These are phyloP conservation scores for Psettodes erumei DNA, from an alignment of 2,113 vertebrate genomes.

Conservation along the genomic window DNA sequence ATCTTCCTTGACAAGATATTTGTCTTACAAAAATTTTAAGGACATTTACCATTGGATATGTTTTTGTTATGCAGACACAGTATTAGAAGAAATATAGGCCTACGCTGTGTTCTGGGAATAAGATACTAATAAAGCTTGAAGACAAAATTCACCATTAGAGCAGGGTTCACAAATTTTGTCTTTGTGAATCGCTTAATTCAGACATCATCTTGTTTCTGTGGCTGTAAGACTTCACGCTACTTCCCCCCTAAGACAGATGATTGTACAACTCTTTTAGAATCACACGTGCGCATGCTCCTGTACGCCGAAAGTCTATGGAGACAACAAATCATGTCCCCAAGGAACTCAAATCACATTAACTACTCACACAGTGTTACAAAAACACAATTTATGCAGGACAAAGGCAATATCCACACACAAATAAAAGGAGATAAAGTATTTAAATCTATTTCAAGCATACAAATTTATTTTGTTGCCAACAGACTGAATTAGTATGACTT, in stretches of 20 bases:
- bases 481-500: constrained; percentile 16
- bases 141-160: constrained; percentile 31
- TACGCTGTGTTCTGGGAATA: background rate
- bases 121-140: constrained; percentile 1
- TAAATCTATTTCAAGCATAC: constrained; percentile 11
- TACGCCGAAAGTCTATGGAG: constrained; percentile 32
- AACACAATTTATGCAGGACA: constrained; percentile 6
- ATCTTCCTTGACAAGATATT: background rate
- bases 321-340: constrained; percentile 33
- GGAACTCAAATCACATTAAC: constrained; percentile 55
- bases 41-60: background rate
- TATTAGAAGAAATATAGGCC: background rate
- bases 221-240: constrained; percentile 12
- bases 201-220: too few species aligned
- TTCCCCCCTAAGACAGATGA: constrained; percentile 42
- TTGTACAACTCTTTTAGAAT: constrained; percentile 48
- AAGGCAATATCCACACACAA: background rate
- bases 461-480: constrained; percentile 4
- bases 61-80: background rate
- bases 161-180: too few species aligned
- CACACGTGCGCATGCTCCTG: constrained; percentile 52
- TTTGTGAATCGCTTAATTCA: too few species aligned
- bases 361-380: constrained; percentile 9
- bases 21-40: background rate
- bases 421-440: constrained; percentile 2